Evolutionary conservation across 2,113 vertebrate genomes (phyloP).

Genomic region (Rhinolophus sinicus): DNA sequence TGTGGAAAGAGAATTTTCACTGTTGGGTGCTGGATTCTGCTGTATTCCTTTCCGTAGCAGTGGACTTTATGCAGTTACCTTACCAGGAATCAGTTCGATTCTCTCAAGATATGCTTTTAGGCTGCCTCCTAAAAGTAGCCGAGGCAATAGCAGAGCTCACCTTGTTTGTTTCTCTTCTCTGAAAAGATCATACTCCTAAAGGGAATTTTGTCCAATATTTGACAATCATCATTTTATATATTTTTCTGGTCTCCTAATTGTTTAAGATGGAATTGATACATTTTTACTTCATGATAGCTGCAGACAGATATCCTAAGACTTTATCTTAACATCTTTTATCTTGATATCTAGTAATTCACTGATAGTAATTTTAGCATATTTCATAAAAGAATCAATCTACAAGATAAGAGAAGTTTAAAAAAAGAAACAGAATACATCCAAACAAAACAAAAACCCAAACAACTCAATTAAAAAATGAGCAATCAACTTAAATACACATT

Average conservation of each 20-base stretch:
- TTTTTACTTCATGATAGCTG: not conserved
- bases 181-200: not conserved
- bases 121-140: not conserved
- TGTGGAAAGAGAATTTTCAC: not conserved
- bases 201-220: not conserved
- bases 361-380: not conserved
- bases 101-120: not conserved
- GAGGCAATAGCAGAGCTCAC: not conserved
- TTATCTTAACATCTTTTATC: not conserved
- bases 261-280: not conserved
- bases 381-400: not conserved
- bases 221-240: not conserved
- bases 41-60: not conserved
- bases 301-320: not conserved
- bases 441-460: not conserved
- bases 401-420: not conserved
- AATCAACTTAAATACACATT: not conserved
- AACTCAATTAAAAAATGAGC: slow-evolving; percentile 6
- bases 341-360: not conserved
- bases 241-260: not conserved
- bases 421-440: not conserved
- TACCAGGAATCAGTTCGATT: not conserved
- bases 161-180: not conserved
- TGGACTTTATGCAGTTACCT: not conserved
- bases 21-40: not conserved